Conservation (phyloP, 2,113 vertebrate genomes). For the Salvelinus fontinalis region DNA sequence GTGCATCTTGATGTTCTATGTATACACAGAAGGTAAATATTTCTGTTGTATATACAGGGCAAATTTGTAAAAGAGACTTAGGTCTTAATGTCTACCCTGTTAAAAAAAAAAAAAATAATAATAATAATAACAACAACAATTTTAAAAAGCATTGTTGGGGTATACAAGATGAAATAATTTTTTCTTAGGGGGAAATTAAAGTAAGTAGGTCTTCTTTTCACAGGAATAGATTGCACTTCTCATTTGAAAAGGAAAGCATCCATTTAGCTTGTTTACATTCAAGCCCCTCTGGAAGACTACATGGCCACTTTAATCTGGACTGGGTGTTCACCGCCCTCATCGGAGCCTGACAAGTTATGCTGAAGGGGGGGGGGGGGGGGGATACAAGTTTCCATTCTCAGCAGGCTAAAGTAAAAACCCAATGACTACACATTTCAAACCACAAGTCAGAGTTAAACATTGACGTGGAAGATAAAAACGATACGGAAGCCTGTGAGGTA, state of each 20-base stretch:
- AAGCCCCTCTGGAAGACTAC: no score
- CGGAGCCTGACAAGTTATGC: neutral
- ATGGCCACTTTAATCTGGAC: neutral
- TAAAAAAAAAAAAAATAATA: no score
- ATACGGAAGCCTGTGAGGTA: constrained; percentile 24
- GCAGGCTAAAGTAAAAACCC: neutral
- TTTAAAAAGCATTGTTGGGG: no score
- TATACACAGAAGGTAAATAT: no score
- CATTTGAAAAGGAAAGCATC: constrained; percentile 15
- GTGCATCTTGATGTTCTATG: no score
- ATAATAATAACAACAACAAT: no score
- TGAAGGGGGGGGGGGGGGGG: rapidly evolving
- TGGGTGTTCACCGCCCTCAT: neutral
- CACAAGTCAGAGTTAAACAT: neutral
- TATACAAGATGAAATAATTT: no score
- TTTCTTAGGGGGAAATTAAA: neutral
- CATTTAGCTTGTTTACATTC: constrained; percentile 7
- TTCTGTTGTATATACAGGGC: no score
- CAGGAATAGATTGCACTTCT: neutral
- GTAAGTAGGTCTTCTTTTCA: neutral
- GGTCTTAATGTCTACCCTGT: no score
- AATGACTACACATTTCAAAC: neutral
- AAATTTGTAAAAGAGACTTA: no score
- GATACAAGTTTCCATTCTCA: neutral
- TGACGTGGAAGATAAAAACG: neutral